Conservation (phyloP, 2,113 vertebrate species). For the Coregonus clupeaformis region DNA sequence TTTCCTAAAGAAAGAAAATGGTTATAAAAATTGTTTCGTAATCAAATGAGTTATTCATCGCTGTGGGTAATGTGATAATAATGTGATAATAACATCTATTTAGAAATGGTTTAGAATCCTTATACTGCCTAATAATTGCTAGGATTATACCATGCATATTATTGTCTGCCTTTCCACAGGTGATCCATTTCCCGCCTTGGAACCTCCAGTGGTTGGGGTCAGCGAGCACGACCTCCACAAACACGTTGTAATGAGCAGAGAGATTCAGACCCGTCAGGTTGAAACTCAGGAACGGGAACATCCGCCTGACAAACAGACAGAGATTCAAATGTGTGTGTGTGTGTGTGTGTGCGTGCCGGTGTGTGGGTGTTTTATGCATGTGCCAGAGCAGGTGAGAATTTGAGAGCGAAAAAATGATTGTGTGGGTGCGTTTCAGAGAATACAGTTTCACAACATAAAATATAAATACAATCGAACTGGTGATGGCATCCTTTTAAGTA, state of each 20-base stretch:
- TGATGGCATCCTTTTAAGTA: background rate
- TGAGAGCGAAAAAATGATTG: no score
- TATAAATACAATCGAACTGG: background rate
- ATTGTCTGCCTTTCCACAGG: slow-evolving; percentile 96
- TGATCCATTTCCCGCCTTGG: slow-evolving; percentile 98
- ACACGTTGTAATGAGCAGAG: slow-evolving; percentile 92
- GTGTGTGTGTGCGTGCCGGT: no score
- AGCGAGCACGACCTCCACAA: slow-evolving; percentile 91
- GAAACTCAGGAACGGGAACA: slow-evolving; percentile 98
- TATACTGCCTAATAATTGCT: no score
- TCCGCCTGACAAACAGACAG: slow-evolving; percentile 75
- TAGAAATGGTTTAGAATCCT: background rate
- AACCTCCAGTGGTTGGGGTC: slow-evolving; percentile 99
- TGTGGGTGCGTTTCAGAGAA: no score
- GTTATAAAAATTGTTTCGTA: background rate
- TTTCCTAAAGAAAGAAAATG: slow-evolving; percentile 76
- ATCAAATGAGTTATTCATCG: background rate
- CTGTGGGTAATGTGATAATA: background rate
- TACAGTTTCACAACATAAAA: background rate
- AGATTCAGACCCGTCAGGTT: slow-evolving; percentile 90
- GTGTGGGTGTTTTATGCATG: no score
- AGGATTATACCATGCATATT: slow-evolving; percentile 88
- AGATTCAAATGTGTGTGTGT: background rate
- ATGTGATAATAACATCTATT: background rate
- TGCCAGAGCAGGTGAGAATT: no score